phyloP scores from a whole-genome alignment of 2,888 invertebrate genomes.

The Cheilosia scutellata region DNA sequence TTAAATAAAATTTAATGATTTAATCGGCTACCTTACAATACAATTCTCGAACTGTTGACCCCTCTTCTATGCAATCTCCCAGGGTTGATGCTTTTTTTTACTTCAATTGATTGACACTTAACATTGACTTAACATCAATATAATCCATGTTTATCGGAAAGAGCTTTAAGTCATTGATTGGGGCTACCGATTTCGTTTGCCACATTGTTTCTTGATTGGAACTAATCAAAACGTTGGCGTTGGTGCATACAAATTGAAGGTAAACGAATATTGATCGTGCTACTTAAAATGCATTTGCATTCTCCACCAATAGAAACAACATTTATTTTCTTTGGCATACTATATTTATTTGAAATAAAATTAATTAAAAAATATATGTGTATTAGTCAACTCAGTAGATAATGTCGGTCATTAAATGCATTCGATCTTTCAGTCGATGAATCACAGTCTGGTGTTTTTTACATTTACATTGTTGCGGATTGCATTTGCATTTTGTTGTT shows the following conservation, averaged over 20 bases:
- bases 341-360: constrained; percentile 39
- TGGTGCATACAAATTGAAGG: not conserved
- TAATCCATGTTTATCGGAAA: constrained; percentile 20
- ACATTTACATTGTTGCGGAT: constrained; percentile 80
- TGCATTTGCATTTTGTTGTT: constrained; percentile 79
- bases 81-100: not conserved
- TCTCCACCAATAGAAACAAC: not conserved
- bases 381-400: constrained; percentile 47
- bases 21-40: too few relatives aligned
- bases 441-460: constrained; percentile 64
- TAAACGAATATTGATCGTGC: not conserved
- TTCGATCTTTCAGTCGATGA: constrained; percentile 54
- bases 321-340: constrained; percentile 4
- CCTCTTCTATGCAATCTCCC: not conserved
- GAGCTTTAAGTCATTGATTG: not conserved
- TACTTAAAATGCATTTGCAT: not conserved
- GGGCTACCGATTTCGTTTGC: not conserved
- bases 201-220: not conserved
- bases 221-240: not conserved
- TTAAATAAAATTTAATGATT: too few relatives aligned
- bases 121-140: constrained; percentile 5
- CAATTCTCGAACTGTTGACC: constrained; percentile 2
- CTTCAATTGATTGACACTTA: constrained; percentile 11
- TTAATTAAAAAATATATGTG: constrained; percentile 7
- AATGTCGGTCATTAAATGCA: constrained; percentile 58